Conservation (phyloP, 1,140 invertebrate species). For the Mesaphorura yosii region DNA sequence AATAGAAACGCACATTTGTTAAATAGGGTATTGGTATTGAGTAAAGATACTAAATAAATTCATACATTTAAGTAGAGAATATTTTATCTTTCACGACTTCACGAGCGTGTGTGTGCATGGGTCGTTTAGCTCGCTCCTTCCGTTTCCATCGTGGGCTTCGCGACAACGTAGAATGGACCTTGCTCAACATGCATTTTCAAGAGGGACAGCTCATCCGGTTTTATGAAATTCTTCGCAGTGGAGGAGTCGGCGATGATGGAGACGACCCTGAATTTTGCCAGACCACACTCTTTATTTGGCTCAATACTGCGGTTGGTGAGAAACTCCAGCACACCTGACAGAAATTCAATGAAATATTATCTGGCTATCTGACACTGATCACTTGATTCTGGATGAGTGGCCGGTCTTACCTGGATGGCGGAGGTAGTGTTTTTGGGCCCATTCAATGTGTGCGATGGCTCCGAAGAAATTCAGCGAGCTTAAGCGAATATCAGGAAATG, state of each 20-base stretch:
- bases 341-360: neutral
- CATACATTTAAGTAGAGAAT: neutral
- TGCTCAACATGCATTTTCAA: conserved; percentile 23
- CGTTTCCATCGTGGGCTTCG: conserved; percentile 16
- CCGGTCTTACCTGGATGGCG: conserved; percentile 14
- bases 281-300: conserved; percentile 25
- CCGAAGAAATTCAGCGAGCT: conserved; percentile 21
- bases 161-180: conserved; percentile 23
- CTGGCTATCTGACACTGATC: no score
- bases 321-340: conserved; percentile 27
- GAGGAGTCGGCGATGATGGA: conserved; percentile 22
- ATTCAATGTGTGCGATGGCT: conserved; percentile 24
- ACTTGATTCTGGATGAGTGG: neutral
- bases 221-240: conserved; percentile 19
- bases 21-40: no score
- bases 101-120: neutral
- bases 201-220: conserved; percentile 17
- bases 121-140: conserved; percentile 16
- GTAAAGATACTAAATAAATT: neutral
- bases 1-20: no score
- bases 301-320: conserved; percentile 21
- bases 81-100: no score
- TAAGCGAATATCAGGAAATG: conserved; percentile 28
- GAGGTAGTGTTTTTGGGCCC: conserved; percentile 29
- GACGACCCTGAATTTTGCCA: conserved; percentile 28